Base-by-base conservation (phyloP, 2,888 invertebrate genomes). In the Eupithecia exiguata region DNA sequence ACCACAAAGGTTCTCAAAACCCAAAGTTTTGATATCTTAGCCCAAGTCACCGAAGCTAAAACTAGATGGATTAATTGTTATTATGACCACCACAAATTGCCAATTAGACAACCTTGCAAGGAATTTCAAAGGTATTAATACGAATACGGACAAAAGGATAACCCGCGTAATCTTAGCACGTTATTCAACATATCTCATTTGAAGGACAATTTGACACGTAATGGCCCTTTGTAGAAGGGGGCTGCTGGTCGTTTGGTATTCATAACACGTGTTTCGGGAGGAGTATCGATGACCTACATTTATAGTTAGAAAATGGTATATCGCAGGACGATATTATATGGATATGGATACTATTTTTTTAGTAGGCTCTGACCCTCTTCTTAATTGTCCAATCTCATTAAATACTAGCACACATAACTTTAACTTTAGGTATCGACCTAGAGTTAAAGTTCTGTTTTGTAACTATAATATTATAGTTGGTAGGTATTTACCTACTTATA, bases 141-240 rank as follows among this genome's bases (percentile, higher is more conserved):
- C 14, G 5, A 10, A 5, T n/a, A 25, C 5, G 0, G 21, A 14
- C 35, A 9, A 43, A 69, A 49, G 71, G 65, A 61, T 71, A 36
- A 63, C 58, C 63, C 49, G 67, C 63, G 63, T 74, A 75, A 72
- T 69, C 62, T 35, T 36, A 61, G 74, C 75, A 73, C 75, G 76
- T 75, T 70, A 43, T 43, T 68, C 53, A 61, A 53, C 70, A 67
- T 71, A 71, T 69, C 61, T 78, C 70, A 75, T 78, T 78, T 76
- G 67, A 69, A 78, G 71, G 71, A 74, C 73, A 70, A 77, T 77
- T 78, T 75, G 76, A 73, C 71, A 73, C 74, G 70, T 74, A 78
- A 78, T 72, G 62, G 68, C 36, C 40, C 74, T 75, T 49, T 61
- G 74, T 38, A 38, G 35, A 40, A 36, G 30, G 62, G 71, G 53